phyloP scores from a whole-genome alignment of 2,113 vertebrate species.

The Salvelinus fontinalis region DNA sequence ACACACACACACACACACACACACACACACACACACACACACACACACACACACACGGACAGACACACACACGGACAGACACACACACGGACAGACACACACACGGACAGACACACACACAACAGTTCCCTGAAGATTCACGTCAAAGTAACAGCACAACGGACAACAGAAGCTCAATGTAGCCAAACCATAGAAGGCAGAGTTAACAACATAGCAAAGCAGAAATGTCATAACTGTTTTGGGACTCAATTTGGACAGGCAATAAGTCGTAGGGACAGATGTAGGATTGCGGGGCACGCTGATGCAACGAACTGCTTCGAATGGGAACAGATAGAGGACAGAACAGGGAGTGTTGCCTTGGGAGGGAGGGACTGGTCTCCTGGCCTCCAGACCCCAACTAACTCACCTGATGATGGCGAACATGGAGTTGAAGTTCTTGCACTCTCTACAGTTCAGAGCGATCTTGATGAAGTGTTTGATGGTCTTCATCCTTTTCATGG shows the following conservation, averaged over 20 bases:
- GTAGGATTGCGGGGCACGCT: no score
- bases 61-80: no score
- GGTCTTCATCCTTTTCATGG: conserved; percentile 94
- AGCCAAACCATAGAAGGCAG: conserved; percentile 20
- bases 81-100: no score
- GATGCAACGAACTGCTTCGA: no score
- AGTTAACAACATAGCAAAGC: conserved; percentile 23
- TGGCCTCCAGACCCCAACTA: no score
- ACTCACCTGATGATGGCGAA: conserved; percentile 92
- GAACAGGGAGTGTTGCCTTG: not conserved
- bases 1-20: no score
- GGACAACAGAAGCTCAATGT: not conserved
- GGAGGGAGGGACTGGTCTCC: not conserved
- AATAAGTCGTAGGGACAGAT: not conserved
- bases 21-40: not conserved
- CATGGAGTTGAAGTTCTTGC: conserved; percentile 99
- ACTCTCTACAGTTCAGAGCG: conserved; percentile 93
- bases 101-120: no score
- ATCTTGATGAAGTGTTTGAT: conserved; percentile 98
- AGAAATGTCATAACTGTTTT: not conserved
- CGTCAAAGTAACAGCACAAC: not conserved
- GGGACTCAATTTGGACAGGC: not conserved
- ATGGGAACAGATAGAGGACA: not conserved
- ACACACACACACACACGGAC: no score
- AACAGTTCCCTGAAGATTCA: not conserved